Percentiles rank a stretch among this genome's conserved stretches.
Conservation (phyloP, 2,113 vertebrate genomes). For the Chaetura pelagica region DNA sequence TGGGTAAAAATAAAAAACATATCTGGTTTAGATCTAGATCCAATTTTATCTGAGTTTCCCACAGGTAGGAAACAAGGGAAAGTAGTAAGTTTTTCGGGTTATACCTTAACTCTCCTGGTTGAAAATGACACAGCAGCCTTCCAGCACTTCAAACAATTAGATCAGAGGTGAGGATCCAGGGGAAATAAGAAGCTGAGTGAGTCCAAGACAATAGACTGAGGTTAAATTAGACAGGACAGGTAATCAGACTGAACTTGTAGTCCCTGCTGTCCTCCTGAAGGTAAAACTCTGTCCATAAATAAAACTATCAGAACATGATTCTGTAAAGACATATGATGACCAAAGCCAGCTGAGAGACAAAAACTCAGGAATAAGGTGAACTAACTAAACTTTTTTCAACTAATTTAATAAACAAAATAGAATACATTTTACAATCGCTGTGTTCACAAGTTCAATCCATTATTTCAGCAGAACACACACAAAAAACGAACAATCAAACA, state of each 20-base stretch:
- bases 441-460: neutral
- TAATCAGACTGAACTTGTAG: neutral
- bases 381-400: neutral
- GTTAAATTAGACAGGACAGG: constrained; percentile 6
- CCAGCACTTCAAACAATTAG: neutral
- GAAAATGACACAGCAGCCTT: neutral
- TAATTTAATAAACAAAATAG: neutral
- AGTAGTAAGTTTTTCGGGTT: constrained; percentile 18
- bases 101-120: neutral
- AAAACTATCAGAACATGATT: neutral
- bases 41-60: neutral
- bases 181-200: neutral
- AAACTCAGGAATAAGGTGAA: neutral
- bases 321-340: neutral
- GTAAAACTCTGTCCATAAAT: neutral
- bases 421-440: neutral
- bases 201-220: neutral
- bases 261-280: neutral
- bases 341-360: neutral
- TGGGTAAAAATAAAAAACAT: neutral
- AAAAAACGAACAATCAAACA: neutral
- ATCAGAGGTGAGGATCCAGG: neutral
- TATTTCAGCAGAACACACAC: neutral
- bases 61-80: neutral
- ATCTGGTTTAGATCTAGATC: neutral